Conservation (phyloP, 2,797 vertebrate species). For the Iguana delicatissima region DNA sequence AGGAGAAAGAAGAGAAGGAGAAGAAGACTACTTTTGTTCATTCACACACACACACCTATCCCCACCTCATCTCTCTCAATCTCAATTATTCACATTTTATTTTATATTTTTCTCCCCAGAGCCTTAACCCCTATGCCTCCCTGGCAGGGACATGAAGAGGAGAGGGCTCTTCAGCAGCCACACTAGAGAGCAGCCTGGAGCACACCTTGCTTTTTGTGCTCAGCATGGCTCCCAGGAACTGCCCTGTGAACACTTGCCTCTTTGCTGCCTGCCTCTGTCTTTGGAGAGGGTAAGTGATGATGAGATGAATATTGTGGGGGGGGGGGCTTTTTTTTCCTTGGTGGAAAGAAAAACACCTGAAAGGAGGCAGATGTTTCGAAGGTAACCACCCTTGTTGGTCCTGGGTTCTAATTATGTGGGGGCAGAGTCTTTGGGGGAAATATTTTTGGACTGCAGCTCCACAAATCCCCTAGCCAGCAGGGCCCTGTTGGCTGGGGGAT, state of each 20-base stretch:
- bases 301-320: neutral
- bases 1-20: neutral
- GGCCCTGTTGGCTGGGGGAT: too few relatives aligned
- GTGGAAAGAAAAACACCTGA: neutral
- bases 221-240: constrained; percentile 30
- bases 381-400: neutral
- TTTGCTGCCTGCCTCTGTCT: constrained; percentile 41
- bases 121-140: neutral
- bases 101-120: neutral
- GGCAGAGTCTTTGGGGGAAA: neutral
- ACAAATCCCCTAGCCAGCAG: too few relatives aligned
- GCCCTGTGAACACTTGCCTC: constrained; percentile 5
- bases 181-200: neutral
- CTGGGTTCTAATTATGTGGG: neutral
- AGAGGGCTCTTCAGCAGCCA: neutral
- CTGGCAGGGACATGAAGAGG: constrained; percentile 35
- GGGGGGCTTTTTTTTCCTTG: neutral
- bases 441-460: too few relatives aligned
- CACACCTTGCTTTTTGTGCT: neutral
- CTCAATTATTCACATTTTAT: neutral
- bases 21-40: too few relatives aligned
- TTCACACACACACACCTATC: too few relatives aligned
- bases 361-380: neutral
- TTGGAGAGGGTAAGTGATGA: constrained; percentile 42
- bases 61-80: neutral